Conservation (phyloP, 2,113 vertebrate species). For the Caloenas nicobarica region DNA sequence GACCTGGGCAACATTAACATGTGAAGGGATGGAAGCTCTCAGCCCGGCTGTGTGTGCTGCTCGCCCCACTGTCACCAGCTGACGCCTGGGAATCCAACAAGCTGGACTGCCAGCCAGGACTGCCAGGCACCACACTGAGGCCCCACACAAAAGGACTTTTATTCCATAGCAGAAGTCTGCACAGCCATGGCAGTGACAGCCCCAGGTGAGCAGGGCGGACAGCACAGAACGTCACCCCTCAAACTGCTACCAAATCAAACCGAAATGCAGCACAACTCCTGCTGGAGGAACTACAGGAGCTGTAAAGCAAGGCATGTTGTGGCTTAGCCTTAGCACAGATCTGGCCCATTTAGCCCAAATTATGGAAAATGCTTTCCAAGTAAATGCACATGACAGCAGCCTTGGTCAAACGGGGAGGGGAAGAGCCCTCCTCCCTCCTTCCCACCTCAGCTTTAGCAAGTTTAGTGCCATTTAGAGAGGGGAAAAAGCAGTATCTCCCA, state of each 20-base stretch:
- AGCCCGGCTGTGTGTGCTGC: neutral
- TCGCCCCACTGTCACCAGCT: neutral
- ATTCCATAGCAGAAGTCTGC: conserved; percentile 11
- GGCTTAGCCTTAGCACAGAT: too few species aligned
- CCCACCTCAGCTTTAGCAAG: neutral
- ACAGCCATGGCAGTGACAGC: neutral
- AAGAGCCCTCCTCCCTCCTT: neutral
- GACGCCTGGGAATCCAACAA: neutral
- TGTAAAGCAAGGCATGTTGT: too few species aligned
- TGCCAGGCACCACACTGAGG: conserved; percentile 13
- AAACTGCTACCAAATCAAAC: neutral
- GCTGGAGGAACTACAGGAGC: too few species aligned
- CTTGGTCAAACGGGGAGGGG: too few species aligned
- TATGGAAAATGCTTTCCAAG: too few species aligned
- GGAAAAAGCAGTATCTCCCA: neutral
- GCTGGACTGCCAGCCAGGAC: neutral
- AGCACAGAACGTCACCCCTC: neutral
- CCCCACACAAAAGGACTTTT: conserved; percentile 46
- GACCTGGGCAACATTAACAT: neutral
- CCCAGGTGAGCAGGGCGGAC: neutral
- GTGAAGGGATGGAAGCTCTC: neutral
- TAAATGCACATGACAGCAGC: too few species aligned
- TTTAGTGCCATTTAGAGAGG: neutral
- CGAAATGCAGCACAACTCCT: too few species aligned
- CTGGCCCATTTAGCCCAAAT: too few species aligned